Evolutionary conservation across 2,888 invertebrate species (phyloP).

Genomic region (Panopea generosa): DNA sequence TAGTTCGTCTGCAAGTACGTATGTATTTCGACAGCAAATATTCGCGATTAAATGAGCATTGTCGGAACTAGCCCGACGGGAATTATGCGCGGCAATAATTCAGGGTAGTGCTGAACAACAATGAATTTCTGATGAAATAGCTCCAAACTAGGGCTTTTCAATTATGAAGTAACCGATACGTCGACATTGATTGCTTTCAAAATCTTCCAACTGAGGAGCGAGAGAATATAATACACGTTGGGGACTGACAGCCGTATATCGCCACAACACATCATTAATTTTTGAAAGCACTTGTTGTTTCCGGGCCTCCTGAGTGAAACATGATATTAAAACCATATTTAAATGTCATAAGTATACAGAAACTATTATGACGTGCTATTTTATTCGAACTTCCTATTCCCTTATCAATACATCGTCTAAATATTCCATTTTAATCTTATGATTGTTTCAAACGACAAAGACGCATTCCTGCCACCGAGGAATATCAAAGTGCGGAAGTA

Average conservation of each 20-base stretch:
- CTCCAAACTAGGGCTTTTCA: constrained; percentile 1
- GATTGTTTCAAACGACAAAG: too few relatives aligned
- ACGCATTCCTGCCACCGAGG: too few relatives aligned
- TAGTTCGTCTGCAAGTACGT: too few relatives aligned
- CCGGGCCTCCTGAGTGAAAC: constrained; percentile 24
- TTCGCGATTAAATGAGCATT: too few relatives aligned
- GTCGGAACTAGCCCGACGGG: too few relatives aligned
- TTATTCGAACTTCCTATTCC: too few relatives aligned
- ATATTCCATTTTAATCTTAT: too few relatives aligned
- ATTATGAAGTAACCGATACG: constrained; percentile 8
- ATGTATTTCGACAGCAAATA: too few relatives aligned
- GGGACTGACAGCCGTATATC: constrained; percentile 43
- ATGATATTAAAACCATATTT: constrained; percentile 15
- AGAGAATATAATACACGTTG: constrained; percentile 43
- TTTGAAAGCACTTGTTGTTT: constrained; percentile 35
- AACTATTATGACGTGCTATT: neutral
- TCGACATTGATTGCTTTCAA: neutral
- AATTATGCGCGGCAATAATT: too few relatives aligned
- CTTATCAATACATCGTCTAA: too few relatives aligned
- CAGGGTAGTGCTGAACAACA: neutral
- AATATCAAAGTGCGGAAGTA: too few relatives aligned
- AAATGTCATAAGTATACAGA: constrained; percentile 8
- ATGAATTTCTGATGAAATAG: neutral
- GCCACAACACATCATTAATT: constrained; percentile 41
- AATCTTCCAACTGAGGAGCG: constrained; percentile 1